Evolutionary conservation across 1,140 invertebrate species (phyloP), one percentile per base, ranked within the genome.

Genomic region (Diuraphis noxia): DNA sequence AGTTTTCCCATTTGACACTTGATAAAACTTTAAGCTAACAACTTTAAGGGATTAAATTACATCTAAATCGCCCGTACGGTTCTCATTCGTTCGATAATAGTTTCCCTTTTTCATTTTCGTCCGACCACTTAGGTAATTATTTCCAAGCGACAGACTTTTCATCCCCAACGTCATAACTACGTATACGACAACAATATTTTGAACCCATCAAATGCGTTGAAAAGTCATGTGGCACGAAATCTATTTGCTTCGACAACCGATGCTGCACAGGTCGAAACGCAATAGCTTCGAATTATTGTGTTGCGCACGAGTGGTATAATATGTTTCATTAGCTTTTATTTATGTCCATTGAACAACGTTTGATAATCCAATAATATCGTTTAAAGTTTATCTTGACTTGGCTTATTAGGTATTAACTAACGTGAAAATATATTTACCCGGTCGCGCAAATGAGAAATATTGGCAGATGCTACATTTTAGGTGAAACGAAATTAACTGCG

Each of bases 241-340:
- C 9, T 40, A 41, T 84, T 84, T 13, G 79, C 38, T 40, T 82
- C 38, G 79, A 25, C 19, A 38, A 25, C 79, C 21, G 77, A n/a
- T 8, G 77, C 77, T 34, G 2, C 17, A 79, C 19, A 38, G 21
- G 21, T 19, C 34, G 34, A 36, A 79, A 17, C 34, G 5, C 38
- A 79, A 36, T 79, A 79, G 34, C 21, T 82, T 82, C 9, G 36
- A 40, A 82, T 30, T 82, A 82, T 30, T 82, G 36, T 30, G 38
- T 82, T 13, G 38, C 23, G 10, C 17, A 25, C 40, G 25, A 43
- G 25, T 43, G 6, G 40, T 84, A n/a, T 13, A 40, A n/a, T 13
- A 40, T 84, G 40, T 40, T 84, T 84, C 81, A n/a, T 84, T 84
- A 84, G 40, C 10, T 84, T 84, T 84, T 84, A 84, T 84, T 84